Conservation (phyloP, 2,888 invertebrate genomes). For the Tridacna gigas region DNA sequence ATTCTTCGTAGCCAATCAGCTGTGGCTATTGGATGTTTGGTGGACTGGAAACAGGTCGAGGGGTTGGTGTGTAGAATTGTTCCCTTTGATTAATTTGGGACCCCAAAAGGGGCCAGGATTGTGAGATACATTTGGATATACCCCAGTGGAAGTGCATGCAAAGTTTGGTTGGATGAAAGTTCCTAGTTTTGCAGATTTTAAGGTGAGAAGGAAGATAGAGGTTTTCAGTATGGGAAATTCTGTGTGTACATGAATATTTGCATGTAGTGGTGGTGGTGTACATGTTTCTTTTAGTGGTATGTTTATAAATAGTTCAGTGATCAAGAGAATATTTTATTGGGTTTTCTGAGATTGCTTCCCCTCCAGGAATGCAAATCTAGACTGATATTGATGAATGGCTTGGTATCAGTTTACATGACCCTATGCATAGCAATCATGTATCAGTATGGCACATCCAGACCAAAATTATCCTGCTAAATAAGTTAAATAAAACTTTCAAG, state of each 20-base stretch:
- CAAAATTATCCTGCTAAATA: too few relatives aligned
- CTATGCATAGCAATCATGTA: too few relatives aligned
- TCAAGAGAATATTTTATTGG: not conserved
- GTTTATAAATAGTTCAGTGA: not conserved
- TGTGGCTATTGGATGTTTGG: conserved; percentile 17
- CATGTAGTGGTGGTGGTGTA: not conserved
- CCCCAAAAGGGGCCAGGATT: conserved; percentile 6
- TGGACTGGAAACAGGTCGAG: conserved; percentile 12
- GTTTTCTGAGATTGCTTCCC: too few relatives aligned
- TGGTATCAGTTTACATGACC: too few relatives aligned
- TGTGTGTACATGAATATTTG: conserved; percentile 1
- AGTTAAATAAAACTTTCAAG: too few relatives aligned
- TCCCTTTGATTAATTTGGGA: not conserved
- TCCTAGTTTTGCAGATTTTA: conserved; percentile 1
- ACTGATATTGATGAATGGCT: too few relatives aligned
- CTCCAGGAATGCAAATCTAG: too few relatives aligned
- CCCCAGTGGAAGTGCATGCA: not conserved
- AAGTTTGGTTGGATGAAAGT: conserved; percentile 17
- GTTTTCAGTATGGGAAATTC: not conserved
- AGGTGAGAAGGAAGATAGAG: conserved; percentile 8
- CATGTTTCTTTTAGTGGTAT: not conserved
- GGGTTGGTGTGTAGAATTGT: conserved; percentile 8
- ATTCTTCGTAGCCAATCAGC: conserved; percentile 29
- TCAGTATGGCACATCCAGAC: too few relatives aligned
- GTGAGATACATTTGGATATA: not conserved